Evolutionary conservation across 1,140 invertebrate genomes (phyloP).

Genomic region (Artemia franciscana): DNA sequence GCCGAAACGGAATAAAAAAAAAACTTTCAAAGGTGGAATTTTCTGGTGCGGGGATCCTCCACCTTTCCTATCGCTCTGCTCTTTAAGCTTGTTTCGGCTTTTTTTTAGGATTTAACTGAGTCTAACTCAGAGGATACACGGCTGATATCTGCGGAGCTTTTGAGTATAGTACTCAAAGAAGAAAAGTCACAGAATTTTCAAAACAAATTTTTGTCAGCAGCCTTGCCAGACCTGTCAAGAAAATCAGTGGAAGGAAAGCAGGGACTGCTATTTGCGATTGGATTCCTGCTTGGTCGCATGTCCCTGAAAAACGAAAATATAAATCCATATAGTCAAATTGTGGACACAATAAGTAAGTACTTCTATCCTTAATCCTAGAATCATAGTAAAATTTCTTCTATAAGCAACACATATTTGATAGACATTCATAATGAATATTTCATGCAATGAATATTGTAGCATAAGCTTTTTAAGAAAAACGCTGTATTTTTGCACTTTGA

Average conservation of each 20-base stretch:
- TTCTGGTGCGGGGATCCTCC: too few relatives aligned
- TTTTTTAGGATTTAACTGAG: constrained; percentile 29
- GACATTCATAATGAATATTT: too few relatives aligned
- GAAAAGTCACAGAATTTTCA: constrained; percentile 20
- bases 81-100: too few relatives aligned
- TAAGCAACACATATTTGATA: too few relatives aligned
- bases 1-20: too few relatives aligned
- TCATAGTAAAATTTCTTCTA: too few relatives aligned
- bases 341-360: constrained; percentile 28
- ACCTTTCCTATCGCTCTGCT: too few relatives aligned
- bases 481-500: too few relatives aligned
- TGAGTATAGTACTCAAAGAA: constrained; percentile 34
- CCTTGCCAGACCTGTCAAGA: constrained; percentile 16
- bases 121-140: constrained; percentile 49
- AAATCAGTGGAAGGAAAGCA: constrained; percentile 40
- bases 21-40: too few relatives aligned
- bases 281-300: constrained; percentile 37
- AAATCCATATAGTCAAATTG: background rate
- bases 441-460: too few relatives aligned
- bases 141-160: constrained; percentile 37
- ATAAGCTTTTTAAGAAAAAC: too few relatives aligned
- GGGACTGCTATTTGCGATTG: constrained; percentile 38
- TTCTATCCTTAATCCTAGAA: too few relatives aligned
- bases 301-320: constrained; percentile 15
- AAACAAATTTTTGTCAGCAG: constrained; percentile 15